These are phyloP conservation scores for Asobara japonica DNA, from an alignment of 1,140 invertebrate species.

Conservation along the genomic window DNA sequence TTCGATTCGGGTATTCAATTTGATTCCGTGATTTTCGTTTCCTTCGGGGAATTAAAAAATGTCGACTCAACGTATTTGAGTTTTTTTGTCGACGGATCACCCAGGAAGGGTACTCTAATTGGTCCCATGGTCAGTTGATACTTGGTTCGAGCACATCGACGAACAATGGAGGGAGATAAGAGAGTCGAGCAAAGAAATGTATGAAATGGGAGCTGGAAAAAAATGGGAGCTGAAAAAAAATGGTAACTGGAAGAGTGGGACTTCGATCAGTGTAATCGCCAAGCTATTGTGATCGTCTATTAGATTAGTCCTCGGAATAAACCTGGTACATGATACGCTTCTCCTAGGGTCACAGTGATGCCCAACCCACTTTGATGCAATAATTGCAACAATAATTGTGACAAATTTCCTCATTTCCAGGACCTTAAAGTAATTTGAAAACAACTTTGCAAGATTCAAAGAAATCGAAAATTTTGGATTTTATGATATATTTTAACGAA, in stretches of 20 bases:
- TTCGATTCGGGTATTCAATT: neutral
- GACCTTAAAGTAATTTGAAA: too few species aligned
- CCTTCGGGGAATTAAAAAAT: neutral
- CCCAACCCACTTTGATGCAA: conserved; percentile 6
- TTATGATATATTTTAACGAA: too few species aligned
- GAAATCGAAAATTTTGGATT: too few species aligned
- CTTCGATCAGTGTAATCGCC: conserved; percentile 54
- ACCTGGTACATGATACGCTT: neutral
- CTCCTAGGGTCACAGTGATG: neutral
- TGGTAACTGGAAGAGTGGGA: neutral
- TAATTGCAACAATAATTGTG: neutral
- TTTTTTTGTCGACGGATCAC: neutral
- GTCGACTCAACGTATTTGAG: neutral
- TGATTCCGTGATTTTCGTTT: neutral
- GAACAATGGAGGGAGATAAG: neutral
- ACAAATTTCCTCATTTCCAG: too few species aligned
- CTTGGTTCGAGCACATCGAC: neutral
- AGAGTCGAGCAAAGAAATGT: neutral
- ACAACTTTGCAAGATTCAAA: too few species aligned
- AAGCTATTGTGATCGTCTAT: conserved; percentile 54
- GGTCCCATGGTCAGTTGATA: neutral
- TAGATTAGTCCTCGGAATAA: conserved; percentile 44
- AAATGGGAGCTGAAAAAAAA: neutral
- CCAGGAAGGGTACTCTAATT: neutral
- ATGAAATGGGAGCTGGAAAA: neutral